Evolutionary conservation across 2,888 invertebrate genomes (phyloP).

Genomic region (Pseudanteris insignis): DNA sequence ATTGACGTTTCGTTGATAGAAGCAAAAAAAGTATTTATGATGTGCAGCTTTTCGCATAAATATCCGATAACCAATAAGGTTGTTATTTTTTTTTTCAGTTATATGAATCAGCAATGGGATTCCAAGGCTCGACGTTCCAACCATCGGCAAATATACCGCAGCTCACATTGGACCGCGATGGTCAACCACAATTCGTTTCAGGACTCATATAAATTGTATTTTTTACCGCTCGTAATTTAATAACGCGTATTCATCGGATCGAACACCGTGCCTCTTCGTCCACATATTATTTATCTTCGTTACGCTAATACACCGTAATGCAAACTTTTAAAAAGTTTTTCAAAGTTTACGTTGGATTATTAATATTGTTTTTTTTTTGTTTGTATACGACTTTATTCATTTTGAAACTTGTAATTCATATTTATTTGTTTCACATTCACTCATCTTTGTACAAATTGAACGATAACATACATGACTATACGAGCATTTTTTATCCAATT

Average conservation of each 20-base stretch:
- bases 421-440: not conserved
- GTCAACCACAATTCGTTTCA: constrained; percentile 72
- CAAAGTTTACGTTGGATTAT: too few species aligned
- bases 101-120: constrained; percentile 73
- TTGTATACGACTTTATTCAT: too few species aligned
- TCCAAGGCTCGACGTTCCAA: constrained; percentile 70
- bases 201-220: constrained; percentile 68
- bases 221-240: constrained; percentile 47
- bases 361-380: too few species aligned
- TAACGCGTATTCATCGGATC: constrained; percentile 51
- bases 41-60: not conserved
- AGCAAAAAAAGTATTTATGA: too few species aligned
- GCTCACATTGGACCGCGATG: constrained; percentile 69
- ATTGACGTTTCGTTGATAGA: too few species aligned
- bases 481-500: too few species aligned
- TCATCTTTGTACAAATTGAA: not conserved
- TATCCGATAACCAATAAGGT: not conserved
- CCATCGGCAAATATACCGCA: constrained; percentile 65
- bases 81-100: constrained; percentile 62
- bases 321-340: too few species aligned
- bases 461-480: too few species aligned
- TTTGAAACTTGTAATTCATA: too few species aligned
- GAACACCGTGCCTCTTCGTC: constrained; percentile 55
- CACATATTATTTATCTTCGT: constrained; percentile 32
- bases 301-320: constrained; percentile 35